Evolutionary conservation across 2,797 vertebrate species (phyloP).

Genomic region (Peromyscus attwateri): DNA sequence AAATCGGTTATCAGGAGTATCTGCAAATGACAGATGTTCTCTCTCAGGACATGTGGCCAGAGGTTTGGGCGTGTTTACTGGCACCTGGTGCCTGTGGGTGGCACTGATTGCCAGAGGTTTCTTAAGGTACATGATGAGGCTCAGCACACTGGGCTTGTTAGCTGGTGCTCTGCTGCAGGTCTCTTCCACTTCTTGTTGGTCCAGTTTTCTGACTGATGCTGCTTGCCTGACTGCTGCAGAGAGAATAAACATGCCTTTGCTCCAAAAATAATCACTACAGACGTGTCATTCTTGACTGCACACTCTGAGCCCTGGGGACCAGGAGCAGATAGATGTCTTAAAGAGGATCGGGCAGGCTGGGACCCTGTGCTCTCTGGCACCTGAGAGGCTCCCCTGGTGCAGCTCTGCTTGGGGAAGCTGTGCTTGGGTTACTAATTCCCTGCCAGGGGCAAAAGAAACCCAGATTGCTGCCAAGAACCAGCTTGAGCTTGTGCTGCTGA

Average conservation of each 20-base stretch:
- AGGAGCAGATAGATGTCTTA: not conserved
- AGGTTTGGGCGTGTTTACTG: conserved; percentile 62
- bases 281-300: not conserved
- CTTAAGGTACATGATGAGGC: conserved; percentile 21
- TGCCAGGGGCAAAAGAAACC: conserved; percentile 71
- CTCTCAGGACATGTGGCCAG: conserved; percentile 68
- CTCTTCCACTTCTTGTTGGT: conserved; percentile 18
- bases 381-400: not conserved
- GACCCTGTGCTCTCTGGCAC: not conserved
- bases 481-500: conserved; percentile 83
- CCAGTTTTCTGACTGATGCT: conserved; percentile 61
- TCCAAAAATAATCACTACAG: not conserved
- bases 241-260: not conserved
- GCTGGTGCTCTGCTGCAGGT: not conserved
- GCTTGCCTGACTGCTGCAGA: conserved; percentile 47
- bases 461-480: conserved; percentile 83
- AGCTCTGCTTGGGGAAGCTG: not conserved
- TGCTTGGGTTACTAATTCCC: conserved; percentile 71
- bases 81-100: conserved; percentile 75
- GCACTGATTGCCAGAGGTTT: conserved; percentile 66
- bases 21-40: conserved; percentile 80
- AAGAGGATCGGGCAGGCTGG: not conserved
- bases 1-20: conserved; percentile 58
- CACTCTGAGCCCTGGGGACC: not conserved
- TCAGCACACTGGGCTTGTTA: not conserved